A percentile compares a stretch with the other conserved stretches of the same genome.
Conservation (phyloP, 2,113 vertebrate genomes). For the Pelodiscus sinensis region DNA sequence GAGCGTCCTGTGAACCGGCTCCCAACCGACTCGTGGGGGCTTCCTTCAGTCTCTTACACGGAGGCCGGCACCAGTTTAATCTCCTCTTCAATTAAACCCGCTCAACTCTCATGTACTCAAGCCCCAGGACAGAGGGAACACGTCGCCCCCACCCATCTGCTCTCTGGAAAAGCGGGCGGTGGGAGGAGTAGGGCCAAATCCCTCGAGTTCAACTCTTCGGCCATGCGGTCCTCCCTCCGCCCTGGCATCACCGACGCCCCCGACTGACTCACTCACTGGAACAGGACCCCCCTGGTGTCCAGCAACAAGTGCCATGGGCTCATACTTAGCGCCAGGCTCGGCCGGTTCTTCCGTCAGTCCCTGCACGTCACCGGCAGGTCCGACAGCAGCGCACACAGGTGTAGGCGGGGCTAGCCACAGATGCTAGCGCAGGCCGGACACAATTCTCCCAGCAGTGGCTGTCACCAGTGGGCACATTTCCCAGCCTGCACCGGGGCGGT, state of each 20-base stretch:
- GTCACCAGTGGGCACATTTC: not conserved
- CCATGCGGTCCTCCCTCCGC: not conserved
- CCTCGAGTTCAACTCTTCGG: not conserved
- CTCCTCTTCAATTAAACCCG: not conserved
- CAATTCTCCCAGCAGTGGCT: not conserved
- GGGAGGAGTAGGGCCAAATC: not conserved
- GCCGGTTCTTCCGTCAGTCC: not conserved
- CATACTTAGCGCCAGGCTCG: accelerated
- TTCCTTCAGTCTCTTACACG: not conserved
- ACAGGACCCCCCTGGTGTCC: not conserved
- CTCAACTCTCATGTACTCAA: not conserved
- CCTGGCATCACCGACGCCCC: not conserved
- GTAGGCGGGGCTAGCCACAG: not conserved
- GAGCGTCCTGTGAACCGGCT: not conserved
- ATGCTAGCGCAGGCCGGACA: not conserved
- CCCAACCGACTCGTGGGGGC: not conserved
- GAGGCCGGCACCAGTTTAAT: not conserved
- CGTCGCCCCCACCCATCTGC: too few relatives aligned
- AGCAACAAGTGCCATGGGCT: not conserved
- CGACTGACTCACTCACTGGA: not conserved
- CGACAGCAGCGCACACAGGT: not conserved
- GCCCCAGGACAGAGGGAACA: not conserved
- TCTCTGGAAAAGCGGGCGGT: not conserved
- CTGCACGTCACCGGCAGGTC: not conserved
- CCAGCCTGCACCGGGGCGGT: not conserved